Evolutionary conservation across 2,888 invertebrate genomes (phyloP).

Genomic region (Mongoloraphidia duomilia): DNA sequence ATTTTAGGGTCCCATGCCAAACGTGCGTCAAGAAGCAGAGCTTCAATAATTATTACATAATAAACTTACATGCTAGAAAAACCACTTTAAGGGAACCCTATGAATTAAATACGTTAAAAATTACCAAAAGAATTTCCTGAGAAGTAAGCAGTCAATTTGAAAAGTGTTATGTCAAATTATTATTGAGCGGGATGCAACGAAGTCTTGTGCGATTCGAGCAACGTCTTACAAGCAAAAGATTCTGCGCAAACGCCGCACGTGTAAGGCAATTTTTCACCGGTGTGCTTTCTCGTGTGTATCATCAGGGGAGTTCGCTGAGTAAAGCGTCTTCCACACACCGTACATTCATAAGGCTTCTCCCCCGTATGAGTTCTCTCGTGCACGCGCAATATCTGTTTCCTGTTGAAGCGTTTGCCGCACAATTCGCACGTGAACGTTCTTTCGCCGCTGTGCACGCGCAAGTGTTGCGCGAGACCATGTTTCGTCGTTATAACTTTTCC

Average conservation of each 20-base stretch:
- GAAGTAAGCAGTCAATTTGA: too few relatives aligned
- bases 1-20: too few relatives aligned
- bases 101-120: too few relatives aligned
- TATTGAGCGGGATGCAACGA: too few relatives aligned
- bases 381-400: neutral
- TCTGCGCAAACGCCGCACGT: conserved; percentile 5
- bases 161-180: too few relatives aligned
- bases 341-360: conserved; percentile 5
- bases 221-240: conserved; percentile 30
- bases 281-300: conserved; percentile 35
- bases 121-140: too few relatives aligned
- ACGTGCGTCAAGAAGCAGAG: too few relatives aligned
- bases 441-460: conserved; percentile 31
- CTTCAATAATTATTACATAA: too few relatives aligned
- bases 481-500: conserved; percentile 13
- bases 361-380: conserved; percentile 7
- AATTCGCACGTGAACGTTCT: conserved; percentile 8
- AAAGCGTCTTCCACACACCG: conserved; percentile 25
- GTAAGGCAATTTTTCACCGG: conserved; percentile 2
- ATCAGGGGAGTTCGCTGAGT: conserved; percentile 40
- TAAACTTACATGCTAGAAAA: too few relatives aligned
- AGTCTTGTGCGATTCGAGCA: conserved; percentile 34
- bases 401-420: conserved; percentile 7
- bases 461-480: conserved; percentile 16
- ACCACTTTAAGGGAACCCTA: too few relatives aligned